Base-by-base conservation (phyloP, 2,113 vertebrate genomes). In the Ictidomys tridecemlineatus region DNA sequence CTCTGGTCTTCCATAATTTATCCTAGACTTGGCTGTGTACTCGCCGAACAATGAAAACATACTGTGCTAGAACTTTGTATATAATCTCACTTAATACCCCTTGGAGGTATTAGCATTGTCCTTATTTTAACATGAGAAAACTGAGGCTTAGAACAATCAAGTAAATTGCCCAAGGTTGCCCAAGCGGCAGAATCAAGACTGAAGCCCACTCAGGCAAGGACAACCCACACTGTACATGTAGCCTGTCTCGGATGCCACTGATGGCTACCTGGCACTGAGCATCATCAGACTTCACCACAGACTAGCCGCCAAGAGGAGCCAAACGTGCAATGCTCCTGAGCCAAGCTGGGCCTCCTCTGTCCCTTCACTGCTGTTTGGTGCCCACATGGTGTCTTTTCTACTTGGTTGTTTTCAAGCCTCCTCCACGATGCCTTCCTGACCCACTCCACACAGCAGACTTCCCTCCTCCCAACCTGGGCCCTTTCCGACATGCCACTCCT, bases 361-460 rank as follows among this genome's bases (percentile, higher is more conserved):
- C 20, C 11, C 32, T 24, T 28, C 39, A 24, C 8, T 8, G 22
- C 78, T 65, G 61, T 32, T 79, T 6, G 4, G 0, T 2, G 4
- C 8, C 16, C 26, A 18, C 10, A 0, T 10, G 5, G 37, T 24
- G 30, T 16, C 63, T 63, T 34, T 51, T 72, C 85, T 56, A 18
- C 61, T 16, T 20, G 13, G 14, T 12, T 20, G 14, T 30, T 42
- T 39, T 51, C 51, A 77, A 48, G 30, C 12, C 74, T 28, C 80
- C n/a, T 45, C 61, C 37, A 30, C 7, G 65, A 48, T 14, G 65
- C 37, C 28, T 20, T 45, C 85, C 37, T 4, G 37, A 42, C 53
- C 72, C 0, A 26, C 0, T 8, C 20, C n/a, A 26, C 22, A 14
- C 11, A 2, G 32, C 2, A 14, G 17, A 18, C 0, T 1, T 10